Evolutionary conservation across 2,113 vertebrate genomes (phyloP).

Genomic region (Labeo rohita): DNA sequence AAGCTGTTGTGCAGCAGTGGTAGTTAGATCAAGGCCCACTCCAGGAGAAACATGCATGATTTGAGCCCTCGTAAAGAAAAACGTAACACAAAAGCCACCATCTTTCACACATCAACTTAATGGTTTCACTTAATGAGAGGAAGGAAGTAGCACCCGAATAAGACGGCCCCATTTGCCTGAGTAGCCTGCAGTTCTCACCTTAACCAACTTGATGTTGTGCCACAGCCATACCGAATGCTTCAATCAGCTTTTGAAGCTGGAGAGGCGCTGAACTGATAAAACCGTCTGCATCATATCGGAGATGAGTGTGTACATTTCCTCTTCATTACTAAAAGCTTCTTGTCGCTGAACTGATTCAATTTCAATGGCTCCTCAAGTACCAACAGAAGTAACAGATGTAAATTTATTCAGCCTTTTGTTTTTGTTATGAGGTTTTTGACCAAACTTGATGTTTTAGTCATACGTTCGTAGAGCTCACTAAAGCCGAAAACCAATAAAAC

Average conservation of each 20-base stretch:
- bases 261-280: background rate
- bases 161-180: slow-evolving; percentile 16
- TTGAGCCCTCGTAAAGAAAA: slow-evolving; percentile 22
- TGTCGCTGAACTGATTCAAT: background rate
- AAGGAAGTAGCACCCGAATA: slow-evolving; percentile 49
- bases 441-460: slow-evolving; percentile 1
- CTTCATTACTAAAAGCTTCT: background rate
- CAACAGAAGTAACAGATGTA: background rate
- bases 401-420: background rate
- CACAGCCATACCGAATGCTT: background rate
- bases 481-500: background rate
- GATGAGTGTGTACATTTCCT: background rate
- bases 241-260: background rate
- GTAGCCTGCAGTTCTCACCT: slow-evolving; percentile 2
- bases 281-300: background rate
- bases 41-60: slow-evolving; percentile 19
- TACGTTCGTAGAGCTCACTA: background rate
- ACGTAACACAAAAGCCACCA: slow-evolving; percentile 5
- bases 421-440: background rate
- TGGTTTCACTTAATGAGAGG: background rate
- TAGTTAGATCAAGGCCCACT: slow-evolving; percentile 25
- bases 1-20: slow-evolving; percentile 25
- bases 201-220: background rate
- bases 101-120: background rate
- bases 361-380: background rate